Evolutionary conservation across 1,140 invertebrate species (phyloP).

Genomic region (Glomeris maerens): DNA sequence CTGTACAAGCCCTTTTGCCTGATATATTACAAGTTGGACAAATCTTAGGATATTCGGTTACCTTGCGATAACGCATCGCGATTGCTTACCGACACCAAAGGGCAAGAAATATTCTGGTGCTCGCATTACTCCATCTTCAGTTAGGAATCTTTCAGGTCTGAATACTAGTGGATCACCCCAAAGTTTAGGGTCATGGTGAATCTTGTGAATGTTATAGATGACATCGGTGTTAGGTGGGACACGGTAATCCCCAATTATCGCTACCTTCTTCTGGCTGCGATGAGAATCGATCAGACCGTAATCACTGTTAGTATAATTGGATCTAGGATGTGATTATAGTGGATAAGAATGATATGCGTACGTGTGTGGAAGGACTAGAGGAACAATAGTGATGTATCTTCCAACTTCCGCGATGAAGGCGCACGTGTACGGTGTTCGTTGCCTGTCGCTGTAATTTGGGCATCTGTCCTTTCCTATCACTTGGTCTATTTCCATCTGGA

Average conservation of each 20-base stretch:
- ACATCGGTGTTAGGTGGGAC: neutral
- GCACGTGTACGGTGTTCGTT: constrained; percentile 21
- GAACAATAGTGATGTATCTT: constrained; percentile 18
- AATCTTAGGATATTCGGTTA: too few relatives aligned
- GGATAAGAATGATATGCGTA: neutral
- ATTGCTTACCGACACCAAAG: constrained; percentile 60
- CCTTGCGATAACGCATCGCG: too few relatives aligned
- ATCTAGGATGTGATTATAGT: too few relatives aligned
- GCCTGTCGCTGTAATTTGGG: constrained; percentile 17
- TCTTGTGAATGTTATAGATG: neutral
- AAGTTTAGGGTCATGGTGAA: neutral
- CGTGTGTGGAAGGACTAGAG: constrained; percentile 14
- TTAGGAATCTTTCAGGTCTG: neutral
- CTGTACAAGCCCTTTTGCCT: constrained; percentile 60
- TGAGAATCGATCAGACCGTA: too few relatives aligned
- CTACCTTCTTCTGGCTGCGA: neutral
- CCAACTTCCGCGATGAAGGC: constrained; percentile 21
- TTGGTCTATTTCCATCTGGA: constrained; percentile 17
- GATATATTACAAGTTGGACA: too few relatives aligned
- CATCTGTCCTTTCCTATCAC: constrained; percentile 19
- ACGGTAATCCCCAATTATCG: neutral
- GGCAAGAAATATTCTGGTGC: constrained; percentile 82
- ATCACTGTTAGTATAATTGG: too few relatives aligned
- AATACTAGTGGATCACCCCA: neutral
- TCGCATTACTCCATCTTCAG: constrained; percentile 36